phyloP scores from a whole-genome alignment of 2,888 invertebrate species.

The Embidobia sp. region DNA sequence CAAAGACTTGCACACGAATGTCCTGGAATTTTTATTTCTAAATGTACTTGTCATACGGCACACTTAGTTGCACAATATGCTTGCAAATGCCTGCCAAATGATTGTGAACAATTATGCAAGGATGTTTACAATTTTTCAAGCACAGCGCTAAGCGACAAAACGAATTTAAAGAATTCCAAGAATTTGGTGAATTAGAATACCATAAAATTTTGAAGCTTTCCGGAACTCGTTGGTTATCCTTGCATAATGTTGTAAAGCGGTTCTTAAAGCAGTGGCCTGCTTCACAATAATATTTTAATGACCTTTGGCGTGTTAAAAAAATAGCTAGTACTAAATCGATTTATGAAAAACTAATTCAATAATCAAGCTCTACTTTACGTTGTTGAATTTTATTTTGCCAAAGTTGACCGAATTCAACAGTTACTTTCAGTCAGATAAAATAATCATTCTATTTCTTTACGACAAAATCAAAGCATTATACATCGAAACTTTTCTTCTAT shows the following conservation, averaged over 20 bases:
- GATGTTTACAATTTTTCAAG: slow-evolving; percentile 46
- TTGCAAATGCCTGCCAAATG: slow-evolving; percentile 21
- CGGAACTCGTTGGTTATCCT: slow-evolving; percentile 73
- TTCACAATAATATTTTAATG: too few relatives aligned
- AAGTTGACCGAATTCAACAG: too few relatives aligned
- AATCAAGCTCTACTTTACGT: too few relatives aligned
- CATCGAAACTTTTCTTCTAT: too few relatives aligned
- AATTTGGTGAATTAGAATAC: slow-evolving; percentile 67
- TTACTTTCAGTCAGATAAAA: too few relatives aligned
- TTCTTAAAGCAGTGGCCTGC: slow-evolving; percentile 45
- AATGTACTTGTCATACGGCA: slow-evolving; percentile 48
- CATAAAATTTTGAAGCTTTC: slow-evolving; percentile 70
- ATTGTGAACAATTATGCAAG: slow-evolving; percentile 24
- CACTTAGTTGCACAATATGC: slow-evolving; percentile 38
- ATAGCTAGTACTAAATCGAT: too few relatives aligned
- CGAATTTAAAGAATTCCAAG: slow-evolving; percentile 70
- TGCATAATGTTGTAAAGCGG: slow-evolving; percentile 50
- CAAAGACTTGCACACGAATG: slow-evolving; percentile 16
- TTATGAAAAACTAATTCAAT: too few relatives aligned
- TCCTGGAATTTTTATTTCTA: slow-evolving; percentile 34
- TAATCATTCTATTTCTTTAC: too few relatives aligned
- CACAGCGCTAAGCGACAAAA: slow-evolving; percentile 70
- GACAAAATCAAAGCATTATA: too few relatives aligned
- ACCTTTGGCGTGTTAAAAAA: too few relatives aligned
- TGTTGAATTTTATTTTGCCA: too few relatives aligned